Evolutionary conservation across 1,140 invertebrate species (phyloP).

Genomic region (Popillia japonica): DNA sequence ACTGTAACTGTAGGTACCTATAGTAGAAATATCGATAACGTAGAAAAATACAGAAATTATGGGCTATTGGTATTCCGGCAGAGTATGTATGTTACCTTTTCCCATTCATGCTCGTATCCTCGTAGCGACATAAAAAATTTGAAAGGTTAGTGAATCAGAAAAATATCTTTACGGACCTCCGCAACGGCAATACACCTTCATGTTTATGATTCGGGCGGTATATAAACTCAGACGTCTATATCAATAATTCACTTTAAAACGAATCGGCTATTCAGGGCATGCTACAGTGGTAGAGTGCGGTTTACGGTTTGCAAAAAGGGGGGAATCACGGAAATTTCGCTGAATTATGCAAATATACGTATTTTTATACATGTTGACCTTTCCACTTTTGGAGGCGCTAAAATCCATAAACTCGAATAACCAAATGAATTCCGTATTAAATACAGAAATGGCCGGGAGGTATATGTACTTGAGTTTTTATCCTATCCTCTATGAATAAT

Average conservation of each 20-base stretch:
- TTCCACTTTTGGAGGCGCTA: background rate
- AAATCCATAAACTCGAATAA: background rate
- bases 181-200: background rate
- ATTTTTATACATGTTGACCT: constrained; percentile 14
- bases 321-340: background rate
- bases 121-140: no score
- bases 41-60: no score
- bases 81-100: no score
- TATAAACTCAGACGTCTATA: background rate
- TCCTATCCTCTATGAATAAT: no score
- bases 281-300: background rate
- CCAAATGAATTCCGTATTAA: background rate
- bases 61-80: no score
- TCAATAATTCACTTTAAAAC: background rate
- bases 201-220: background rate
- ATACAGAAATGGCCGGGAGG: background rate
- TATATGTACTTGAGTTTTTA: no score
- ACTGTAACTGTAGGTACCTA: no score
- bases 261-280: background rate
- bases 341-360: constrained; percentile 12
- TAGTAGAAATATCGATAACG: no score
- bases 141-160: no score
- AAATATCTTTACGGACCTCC: no score
- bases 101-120: no score
- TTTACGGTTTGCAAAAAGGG: background rate